phyloP scores from a whole-genome alignment of 2,797 vertebrate genomes.

The Acrossocheilus wenchowensis region DNA sequence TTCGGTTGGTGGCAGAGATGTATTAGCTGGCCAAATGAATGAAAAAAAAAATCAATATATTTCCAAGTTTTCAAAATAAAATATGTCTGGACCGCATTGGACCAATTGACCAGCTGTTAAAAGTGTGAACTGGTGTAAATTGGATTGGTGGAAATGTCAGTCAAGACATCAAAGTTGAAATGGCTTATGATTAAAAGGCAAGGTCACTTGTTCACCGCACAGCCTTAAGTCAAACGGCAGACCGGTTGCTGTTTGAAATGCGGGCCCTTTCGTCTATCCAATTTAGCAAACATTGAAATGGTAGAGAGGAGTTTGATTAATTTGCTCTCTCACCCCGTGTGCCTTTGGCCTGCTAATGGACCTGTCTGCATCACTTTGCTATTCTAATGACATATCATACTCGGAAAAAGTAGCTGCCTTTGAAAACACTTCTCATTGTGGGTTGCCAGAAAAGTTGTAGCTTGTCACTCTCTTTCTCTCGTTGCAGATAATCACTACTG shows the following conservation, averaged over 20 bases:
- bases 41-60: not conserved
- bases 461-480: constrained; percentile 8
- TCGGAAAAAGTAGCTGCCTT: not conserved
- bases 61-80: constrained; percentile 1
- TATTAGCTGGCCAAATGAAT: not conserved
- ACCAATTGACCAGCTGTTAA: constrained; percentile 8
- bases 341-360: constrained; percentile 18
- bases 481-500: constrained; percentile 31
- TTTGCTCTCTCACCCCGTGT: not conserved
- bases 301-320: constrained; percentile 24
- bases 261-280: constrained; percentile 14
- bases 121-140: constrained; percentile 28
- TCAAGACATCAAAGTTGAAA: constrained; percentile 35
- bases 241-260: constrained; percentile 11
- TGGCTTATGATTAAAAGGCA: constrained; percentile 4
- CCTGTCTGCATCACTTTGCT: not conserved
- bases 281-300: constrained; percentile 24
- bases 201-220: constrained; percentile 10
- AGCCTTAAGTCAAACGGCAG: not conserved
- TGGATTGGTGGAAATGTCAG: constrained; percentile 1
- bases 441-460: constrained; percentile 8
- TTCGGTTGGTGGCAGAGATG: constrained; percentile 8
- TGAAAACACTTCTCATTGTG: constrained; percentile 2
- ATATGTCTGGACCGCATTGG: not conserved
- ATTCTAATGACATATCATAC: constrained; percentile 16